A percentile compares a stretch with the other conserved stretches of the same genome.
Evolutionary conservation across 1,140 invertebrate genomes (phyloP).

Genomic region (Papilio polytes): DNA sequence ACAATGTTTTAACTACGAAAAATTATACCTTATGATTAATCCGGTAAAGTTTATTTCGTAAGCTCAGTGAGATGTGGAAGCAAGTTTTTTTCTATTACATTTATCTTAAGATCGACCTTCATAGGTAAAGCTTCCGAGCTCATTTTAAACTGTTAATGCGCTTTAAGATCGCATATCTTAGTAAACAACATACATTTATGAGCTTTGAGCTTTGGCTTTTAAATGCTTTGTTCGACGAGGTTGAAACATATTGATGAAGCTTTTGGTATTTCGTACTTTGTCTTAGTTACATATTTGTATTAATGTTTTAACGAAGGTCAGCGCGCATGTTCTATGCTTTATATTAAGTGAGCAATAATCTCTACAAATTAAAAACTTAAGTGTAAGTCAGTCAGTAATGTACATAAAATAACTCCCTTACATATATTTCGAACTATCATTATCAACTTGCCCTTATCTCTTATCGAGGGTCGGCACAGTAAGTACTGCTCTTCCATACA

Average conservation of each 20-base stretch:
- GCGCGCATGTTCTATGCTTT: too few species aligned
- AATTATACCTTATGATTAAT: slow-evolving; percentile 38
- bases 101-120: slow-evolving; percentile 47
- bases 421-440: too few species aligned
- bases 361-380: too few species aligned
- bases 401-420: too few species aligned
- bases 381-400: too few species aligned
- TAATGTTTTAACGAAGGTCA: too few species aligned
- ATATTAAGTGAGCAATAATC: too few species aligned
- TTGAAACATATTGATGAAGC: background rate
- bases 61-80: slow-evolving; percentile 3
- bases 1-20: background rate
- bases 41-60: slow-evolving; percentile 37
- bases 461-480: too few species aligned
- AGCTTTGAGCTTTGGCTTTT: background rate
- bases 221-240: background rate
- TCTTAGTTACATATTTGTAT: too few species aligned
- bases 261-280: too few species aligned
- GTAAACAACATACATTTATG: slow-evolving; percentile 10
- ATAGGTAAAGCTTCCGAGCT: slow-evolving; percentile 54
- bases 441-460: too few species aligned
- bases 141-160: slow-evolving; percentile 41
- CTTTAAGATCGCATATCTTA: slow-evolving; percentile 4
- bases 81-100: slow-evolving; percentile 46
- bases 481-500: too few species aligned